Evolutionary conservation across 2,797 vertebrate species (phyloP).

Genomic region (Acipenser oxyrinchus): DNA sequence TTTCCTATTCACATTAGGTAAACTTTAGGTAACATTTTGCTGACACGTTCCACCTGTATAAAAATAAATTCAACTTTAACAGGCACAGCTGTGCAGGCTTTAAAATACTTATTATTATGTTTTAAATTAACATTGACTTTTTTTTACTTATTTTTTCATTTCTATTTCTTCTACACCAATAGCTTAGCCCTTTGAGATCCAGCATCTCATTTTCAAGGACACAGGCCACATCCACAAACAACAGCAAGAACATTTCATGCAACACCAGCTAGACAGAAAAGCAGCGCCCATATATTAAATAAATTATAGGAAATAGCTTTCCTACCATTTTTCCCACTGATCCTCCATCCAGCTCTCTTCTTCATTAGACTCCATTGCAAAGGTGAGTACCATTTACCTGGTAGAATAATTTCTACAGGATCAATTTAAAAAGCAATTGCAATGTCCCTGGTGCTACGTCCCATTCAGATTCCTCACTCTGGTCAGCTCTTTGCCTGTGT

Average conservation of each 20-base stretch:
- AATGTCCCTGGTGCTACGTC: constrained; percentile 11
- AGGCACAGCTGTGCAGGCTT: too few species aligned
- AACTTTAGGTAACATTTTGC: too few species aligned
- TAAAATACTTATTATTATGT: too few species aligned
- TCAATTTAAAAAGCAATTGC: constrained; percentile 19
- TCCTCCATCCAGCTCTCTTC: constrained; percentile 95
- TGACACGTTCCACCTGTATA: too few species aligned
- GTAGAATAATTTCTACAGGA: constrained; percentile 24
- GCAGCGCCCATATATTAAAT: background rate
- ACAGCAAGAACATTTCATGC: background rate
- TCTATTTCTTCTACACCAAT: background rate
- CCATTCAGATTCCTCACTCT: constrained; percentile 1
- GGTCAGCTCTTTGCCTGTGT: background rate
- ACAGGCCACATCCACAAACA: constrained; percentile 26
- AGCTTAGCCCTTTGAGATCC: constrained; percentile 5
- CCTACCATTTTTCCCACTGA: constrained; percentile 98
- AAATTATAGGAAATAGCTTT: too few species aligned
- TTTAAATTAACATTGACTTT: too few species aligned
- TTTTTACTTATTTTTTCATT: too few species aligned
- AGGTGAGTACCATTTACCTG: constrained; percentile 61
- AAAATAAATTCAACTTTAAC: too few species aligned
- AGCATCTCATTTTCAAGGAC: constrained; percentile 47
- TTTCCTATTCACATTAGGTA: too few species aligned
- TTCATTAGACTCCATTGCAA: constrained; percentile 83
- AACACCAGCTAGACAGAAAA: constrained; percentile 18